Evolutionary conservation across 2,888 invertebrate genomes (phyloP).

Genomic region (Megaustenia siamemsis): DNA sequence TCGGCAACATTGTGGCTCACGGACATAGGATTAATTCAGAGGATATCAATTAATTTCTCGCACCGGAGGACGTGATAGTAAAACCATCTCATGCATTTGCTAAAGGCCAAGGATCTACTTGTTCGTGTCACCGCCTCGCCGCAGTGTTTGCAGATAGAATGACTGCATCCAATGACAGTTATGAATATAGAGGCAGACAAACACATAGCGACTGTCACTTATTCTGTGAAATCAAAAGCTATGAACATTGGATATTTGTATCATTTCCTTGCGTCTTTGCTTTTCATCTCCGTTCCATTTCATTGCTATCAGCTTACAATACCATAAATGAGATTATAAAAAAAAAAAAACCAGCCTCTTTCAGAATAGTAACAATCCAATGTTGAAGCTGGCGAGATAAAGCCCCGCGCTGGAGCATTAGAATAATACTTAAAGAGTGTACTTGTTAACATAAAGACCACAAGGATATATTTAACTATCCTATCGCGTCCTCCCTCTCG

Average conservation of each 20-base stretch:
- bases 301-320: neutral
- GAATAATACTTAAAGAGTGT: too few relatives aligned
- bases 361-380: too few relatives aligned
- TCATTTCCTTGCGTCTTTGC: conserved; percentile 1
- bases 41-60: conserved; percentile 51
- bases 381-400: too few relatives aligned
- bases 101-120: conserved; percentile 9
- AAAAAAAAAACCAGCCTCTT: too few relatives aligned
- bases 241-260: neutral
- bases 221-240: conserved; percentile 21
- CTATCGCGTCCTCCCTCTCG: too few relatives aligned
- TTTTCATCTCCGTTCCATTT: neutral
- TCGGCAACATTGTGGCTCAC: conserved; percentile 31
- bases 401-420: too few relatives aligned
- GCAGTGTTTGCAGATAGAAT: conserved; percentile 32
- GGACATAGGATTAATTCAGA: conserved; percentile 46
- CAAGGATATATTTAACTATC: too few relatives aligned
- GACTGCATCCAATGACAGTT: conserved; percentile 26
- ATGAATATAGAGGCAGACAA: conserved; percentile 11
- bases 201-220: conserved; percentile 5
- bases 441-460: too few relatives aligned
- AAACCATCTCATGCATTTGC: conserved; percentile 46
- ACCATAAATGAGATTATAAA: neutral
- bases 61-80: conserved; percentile 39
- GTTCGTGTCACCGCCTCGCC: conserved; percentile 25